A percentile compares a stretch with the other conserved stretches of the same genome.
phyloP scores from a whole-genome alignment of 2,113 vertebrate genomes.

The Tetraodon nigroviridis region DNA sequence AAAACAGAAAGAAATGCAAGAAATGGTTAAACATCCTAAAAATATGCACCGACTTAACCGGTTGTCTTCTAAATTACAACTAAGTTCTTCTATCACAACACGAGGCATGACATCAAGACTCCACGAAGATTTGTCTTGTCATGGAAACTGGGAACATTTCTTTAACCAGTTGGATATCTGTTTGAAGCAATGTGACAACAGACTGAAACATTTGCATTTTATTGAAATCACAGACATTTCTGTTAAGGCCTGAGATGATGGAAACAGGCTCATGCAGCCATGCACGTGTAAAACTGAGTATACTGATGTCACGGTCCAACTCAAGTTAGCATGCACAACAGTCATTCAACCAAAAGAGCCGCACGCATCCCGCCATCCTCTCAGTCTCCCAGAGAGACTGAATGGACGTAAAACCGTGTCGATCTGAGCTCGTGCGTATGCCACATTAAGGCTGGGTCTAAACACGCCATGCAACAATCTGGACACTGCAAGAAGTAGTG shows the following conservation, averaged over 20 bases:
- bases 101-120: neutral
- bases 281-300: constrained; percentile 49
- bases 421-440: constrained; percentile 2
- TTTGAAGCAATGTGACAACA: no score
- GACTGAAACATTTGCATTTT: no score
- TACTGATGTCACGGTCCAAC: constrained; percentile 42
- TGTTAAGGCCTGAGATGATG: constrained; percentile 24
- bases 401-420: constrained; percentile 32
- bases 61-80: constrained; percentile 12
- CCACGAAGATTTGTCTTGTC: neutral
- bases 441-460: constrained; percentile 29
- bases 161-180: neutral
- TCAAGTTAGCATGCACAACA: constrained; percentile 50
- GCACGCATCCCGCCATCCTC: constrained; percentile 6
- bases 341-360: constrained; percentile 25
- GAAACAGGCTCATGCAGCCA: constrained; percentile 49
- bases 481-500: constrained; percentile 23
- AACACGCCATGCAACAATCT: constrained; percentile 12
- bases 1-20: neutral
- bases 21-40: neutral
- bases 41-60: no score
- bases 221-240: neutral
- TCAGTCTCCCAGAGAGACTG: constrained; percentile 11
- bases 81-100: neutral
- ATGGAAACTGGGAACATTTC: neutral